phyloP scores from a whole-genome alignment of 2,113 vertebrate genomes.

The Pterocles orientalis region DNA sequence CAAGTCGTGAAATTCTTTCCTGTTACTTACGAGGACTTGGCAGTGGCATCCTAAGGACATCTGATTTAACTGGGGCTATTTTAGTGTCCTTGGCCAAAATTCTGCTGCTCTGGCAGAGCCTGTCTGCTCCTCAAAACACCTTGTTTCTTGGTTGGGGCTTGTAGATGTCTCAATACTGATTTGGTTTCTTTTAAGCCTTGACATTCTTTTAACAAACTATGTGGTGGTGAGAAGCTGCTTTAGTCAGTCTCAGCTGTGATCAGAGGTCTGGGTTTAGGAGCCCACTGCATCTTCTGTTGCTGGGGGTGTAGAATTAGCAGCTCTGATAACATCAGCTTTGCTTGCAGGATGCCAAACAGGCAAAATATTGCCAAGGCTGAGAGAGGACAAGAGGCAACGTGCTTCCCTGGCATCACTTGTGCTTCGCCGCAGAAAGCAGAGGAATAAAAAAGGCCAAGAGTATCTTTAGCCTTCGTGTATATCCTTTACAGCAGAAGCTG shows the following conservation, averaged over 20 bases:
- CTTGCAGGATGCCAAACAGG: background rate
- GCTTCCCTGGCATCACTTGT: background rate
- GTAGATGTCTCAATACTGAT: background rate
- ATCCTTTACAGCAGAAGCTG: background rate
- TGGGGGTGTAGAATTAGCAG: background rate
- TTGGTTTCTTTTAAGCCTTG: background rate
- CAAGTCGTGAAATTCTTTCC: slow-evolving; percentile 70
- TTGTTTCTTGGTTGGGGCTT: background rate
- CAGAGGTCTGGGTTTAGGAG: background rate
- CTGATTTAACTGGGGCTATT: slow-evolving; percentile 45
- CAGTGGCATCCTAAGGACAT: slow-evolving; percentile 57
- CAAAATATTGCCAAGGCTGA: background rate
- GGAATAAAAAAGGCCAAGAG: background rate
- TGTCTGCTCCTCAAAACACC: background rate
- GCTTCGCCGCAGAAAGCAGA: background rate
- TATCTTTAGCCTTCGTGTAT: background rate
- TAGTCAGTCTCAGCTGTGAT: background rate
- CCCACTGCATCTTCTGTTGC: background rate
- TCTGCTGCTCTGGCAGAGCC: background rate
- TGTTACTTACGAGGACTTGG: slow-evolving; percentile 53
- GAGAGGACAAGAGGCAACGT: background rate
- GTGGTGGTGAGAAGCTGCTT: background rate
- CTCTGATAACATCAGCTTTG: background rate
- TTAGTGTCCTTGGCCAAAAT: slow-evolving; percentile 31
- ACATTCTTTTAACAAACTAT: background rate